These are phyloP conservation scores for Strigamia crassipes DNA, from an alignment of 2,888 invertebrate genomes.

Conservation along the genomic window DNA sequence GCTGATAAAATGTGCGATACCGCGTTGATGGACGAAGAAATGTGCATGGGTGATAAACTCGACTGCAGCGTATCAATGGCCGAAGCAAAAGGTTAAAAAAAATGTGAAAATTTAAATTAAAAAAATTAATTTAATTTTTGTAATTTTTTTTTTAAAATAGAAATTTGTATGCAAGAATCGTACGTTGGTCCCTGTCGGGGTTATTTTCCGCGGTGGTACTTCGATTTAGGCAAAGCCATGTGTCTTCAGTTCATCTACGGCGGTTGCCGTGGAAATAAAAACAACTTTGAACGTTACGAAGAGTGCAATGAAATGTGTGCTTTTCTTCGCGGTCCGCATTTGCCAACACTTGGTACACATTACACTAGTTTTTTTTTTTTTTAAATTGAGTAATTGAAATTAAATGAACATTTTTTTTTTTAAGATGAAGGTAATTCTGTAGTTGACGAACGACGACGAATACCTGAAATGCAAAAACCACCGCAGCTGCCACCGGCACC, in stretches of 20 bases:
- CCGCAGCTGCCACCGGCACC: neutral
- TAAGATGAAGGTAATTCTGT: neutral
- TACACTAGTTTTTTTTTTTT: neutral
- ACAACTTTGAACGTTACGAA: conserved; percentile 78
- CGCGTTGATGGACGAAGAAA: conserved; percentile 77
- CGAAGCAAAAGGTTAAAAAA: conserved; percentile 71
- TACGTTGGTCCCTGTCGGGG: conserved; percentile 88
- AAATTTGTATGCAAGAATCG: conserved; percentile 74
- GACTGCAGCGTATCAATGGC: conserved; percentile 60
- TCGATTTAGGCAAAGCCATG: conserved; percentile 69
- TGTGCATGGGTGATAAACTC: conserved; percentile 68
- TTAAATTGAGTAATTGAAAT: neutral
- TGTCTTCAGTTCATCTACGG: conserved; percentile 85
- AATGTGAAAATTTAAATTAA: conserved; percentile 51
- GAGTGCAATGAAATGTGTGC: conserved; percentile 71
- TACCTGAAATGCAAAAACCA: neutral
- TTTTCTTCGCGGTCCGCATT: neutral
- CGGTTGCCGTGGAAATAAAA: conserved; percentile 86
- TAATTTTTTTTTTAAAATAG: neutral
- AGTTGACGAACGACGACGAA: neutral
- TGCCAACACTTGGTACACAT: neutral
- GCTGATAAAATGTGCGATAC: conserved; percentile 77
- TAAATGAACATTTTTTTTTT: neutral
- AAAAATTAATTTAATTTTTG: neutral
- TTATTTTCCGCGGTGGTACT: conserved; percentile 85